Percentiles rank a stretch among this genome's conserved stretches.
These are phyloP conservation scores for Actenoides lindsayi DNA, from an alignment of 2,113 vertebrate genomes.

Conservation along the genomic window DNA sequence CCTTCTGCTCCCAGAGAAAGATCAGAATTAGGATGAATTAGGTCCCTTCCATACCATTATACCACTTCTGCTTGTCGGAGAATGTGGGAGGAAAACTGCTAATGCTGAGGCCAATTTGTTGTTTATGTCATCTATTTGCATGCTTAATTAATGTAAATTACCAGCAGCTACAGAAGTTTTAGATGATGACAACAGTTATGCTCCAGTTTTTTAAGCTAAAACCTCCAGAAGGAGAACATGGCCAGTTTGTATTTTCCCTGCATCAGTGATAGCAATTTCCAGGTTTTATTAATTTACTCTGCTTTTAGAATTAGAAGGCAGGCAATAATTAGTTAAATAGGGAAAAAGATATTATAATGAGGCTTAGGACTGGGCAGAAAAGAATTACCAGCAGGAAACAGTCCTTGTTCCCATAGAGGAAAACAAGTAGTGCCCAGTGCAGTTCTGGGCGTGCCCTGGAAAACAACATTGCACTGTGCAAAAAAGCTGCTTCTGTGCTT, in stretches of 20 bases:
- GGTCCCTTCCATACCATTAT: constrained; percentile 36
- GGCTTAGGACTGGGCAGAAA: neutral
- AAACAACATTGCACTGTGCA: constrained; percentile 4
- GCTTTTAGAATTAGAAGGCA: neutral
- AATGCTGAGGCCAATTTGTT: constrained; percentile 60
- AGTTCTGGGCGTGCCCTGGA: neutral
- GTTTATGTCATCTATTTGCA: constrained; percentile 41
- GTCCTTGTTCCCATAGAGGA: neutral
- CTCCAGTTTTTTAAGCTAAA: constrained; percentile 33
- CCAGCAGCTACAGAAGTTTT: constrained; percentile 35
- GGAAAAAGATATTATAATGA: neutral
- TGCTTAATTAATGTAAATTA: constrained; percentile 62
- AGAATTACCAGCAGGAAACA: neutral
- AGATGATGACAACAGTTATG: constrained; percentile 31
- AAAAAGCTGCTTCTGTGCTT: neutral
- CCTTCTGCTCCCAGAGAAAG: constrained; percentile 18
- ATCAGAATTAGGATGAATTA: constrained; percentile 39
- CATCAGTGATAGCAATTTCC: neutral
- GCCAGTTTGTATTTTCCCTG: neutral
- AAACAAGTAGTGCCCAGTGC: neutral
- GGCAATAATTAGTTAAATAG: neutral
- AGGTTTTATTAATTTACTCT: constrained; percentile 1
- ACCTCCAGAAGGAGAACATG: neutral
- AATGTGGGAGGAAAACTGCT: constrained; percentile 37
- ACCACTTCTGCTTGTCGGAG: neutral